Conservation (phyloP, 2,888 invertebrate genomes). For the Schizaphis graminum region DNA sequence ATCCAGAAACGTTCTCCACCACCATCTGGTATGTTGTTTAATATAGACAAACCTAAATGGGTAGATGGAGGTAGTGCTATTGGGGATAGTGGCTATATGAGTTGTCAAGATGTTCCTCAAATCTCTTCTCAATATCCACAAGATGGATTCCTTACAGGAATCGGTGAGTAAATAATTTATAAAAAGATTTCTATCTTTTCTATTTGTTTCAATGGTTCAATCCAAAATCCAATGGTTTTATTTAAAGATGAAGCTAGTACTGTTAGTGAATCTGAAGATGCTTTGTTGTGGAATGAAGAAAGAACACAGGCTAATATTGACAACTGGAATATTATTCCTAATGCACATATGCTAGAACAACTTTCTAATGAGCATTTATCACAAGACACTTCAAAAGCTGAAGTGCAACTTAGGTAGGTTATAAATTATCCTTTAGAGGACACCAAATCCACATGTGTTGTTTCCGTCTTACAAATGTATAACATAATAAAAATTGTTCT, state of each 20-base stretch:
- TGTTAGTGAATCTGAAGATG: conserved; percentile 73
- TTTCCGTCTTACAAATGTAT: no score
- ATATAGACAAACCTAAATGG: conserved; percentile 56
- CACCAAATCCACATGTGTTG: no score
- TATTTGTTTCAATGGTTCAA: no score
- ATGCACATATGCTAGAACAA: conserved; percentile 77
- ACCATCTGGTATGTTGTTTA: conserved; percentile 36
- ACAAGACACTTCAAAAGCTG: conserved; percentile 78
- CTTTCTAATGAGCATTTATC: conserved; percentile 72
- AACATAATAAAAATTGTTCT: no score
- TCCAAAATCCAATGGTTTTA: neutral
- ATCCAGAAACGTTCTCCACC: conserved; percentile 54
- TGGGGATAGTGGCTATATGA: conserved; percentile 85
- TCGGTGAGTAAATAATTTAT: conserved; percentile 44
- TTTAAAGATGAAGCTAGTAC: conserved; percentile 72
- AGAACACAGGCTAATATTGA: conserved; percentile 69
- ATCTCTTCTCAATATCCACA: conserved; percentile 66
- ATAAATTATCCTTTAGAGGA: conserved; percentile 70
- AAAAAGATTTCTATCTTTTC: neutral
- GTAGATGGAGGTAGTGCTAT: conserved; percentile 74
- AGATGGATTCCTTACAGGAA: conserved; percentile 65
- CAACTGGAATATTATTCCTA: conserved; percentile 73
- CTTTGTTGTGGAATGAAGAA: conserved; percentile 75
- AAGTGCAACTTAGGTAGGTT: conserved; percentile 83
- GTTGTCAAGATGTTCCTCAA: conserved; percentile 73